These are phyloP conservation scores for Formica exsecta DNA, from an alignment of 1,140 invertebrate genomes.

Conservation along the genomic window DNA sequence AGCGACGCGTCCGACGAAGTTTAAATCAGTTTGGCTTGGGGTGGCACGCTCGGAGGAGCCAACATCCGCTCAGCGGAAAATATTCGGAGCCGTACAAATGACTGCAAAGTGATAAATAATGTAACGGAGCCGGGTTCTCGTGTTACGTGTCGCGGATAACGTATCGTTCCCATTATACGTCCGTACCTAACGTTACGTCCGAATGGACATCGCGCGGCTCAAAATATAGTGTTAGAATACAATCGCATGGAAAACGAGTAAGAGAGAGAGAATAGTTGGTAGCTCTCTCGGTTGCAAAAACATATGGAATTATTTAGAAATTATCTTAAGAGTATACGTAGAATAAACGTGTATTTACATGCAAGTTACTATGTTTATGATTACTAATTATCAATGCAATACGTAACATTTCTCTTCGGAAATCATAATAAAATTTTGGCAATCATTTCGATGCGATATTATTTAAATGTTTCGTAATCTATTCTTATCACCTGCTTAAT, in stretches of 20 bases:
- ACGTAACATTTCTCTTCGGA: not conserved
- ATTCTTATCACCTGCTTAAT: not conserved
- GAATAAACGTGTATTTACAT: not conserved
- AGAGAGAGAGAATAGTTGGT: not conserved
- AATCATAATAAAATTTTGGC: slow-evolving; percentile 8
- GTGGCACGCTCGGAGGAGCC: slow-evolving; percentile 27
- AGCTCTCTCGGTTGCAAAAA: not conserved
- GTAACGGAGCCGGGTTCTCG: slow-evolving; percentile 75
- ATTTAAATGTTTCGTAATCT: not conserved
- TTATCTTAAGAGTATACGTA: not conserved
- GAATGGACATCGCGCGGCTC: slow-evolving; percentile 67
- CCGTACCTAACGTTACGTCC: slow-evolving; percentile 59
- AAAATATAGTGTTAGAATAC: slow-evolving; percentile 56
- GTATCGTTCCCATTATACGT: slow-evolving; percentile 79
- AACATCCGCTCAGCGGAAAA: slow-evolving; percentile 60
- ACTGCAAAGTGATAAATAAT: slow-evolving; percentile 80
- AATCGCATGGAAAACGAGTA: not conserved
- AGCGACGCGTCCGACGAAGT: slow-evolving; percentile 31
- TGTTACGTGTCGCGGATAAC: slow-evolving; percentile 79
- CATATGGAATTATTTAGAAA: not conserved
- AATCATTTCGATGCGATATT: not conserved
- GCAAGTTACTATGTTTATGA: slow-evolving; percentile 5
- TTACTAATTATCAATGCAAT: not conserved
- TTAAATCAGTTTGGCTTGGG: slow-evolving; percentile 45
- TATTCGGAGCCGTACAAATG: slow-evolving; percentile 74